A percentile compares a stretch with the other conserved stretches of the same genome.
These are phyloP conservation scores for Eulithis testata DNA, from an alignment of 2,888 invertebrate species.

Conservation along the genomic window DNA sequence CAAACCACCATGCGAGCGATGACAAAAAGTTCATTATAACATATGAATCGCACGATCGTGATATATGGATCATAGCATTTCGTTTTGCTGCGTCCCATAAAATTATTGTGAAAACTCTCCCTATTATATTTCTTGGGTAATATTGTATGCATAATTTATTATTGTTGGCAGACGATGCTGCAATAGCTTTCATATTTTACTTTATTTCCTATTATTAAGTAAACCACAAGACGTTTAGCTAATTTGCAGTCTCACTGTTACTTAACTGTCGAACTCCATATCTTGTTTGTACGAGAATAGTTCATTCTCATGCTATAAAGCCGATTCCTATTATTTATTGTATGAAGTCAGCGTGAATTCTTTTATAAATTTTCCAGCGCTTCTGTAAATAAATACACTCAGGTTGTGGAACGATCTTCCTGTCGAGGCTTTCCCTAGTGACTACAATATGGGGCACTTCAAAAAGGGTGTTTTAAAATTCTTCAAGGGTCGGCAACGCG, in stretches of 20 bases:
- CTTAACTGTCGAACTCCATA: constrained; percentile 38
- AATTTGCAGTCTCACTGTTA: constrained; percentile 38
- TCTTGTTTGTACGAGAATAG: constrained; percentile 20
- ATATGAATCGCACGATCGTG: constrained; percentile 52
- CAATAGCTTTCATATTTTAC: constrained; percentile 41
- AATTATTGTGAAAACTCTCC: constrained; percentile 35
- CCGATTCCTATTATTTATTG: too few species aligned
- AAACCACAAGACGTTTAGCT: constrained; percentile 43
- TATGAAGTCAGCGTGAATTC: too few species aligned
- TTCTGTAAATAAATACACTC: too few species aligned
- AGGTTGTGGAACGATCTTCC: too few species aligned
- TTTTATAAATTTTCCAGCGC: too few species aligned
- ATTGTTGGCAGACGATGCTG: constrained; percentile 37
- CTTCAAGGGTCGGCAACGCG: too few species aligned
- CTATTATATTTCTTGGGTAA: constrained; percentile 30
- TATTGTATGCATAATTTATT: constrained; percentile 37
- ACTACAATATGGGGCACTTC: too few species aligned
- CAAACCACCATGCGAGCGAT: constrained; percentile 47
- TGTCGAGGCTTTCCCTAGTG: too few species aligned
- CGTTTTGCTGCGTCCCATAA: constrained; percentile 24
- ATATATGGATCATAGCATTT: constrained; percentile 47
- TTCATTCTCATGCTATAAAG: too few species aligned
- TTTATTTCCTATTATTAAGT: constrained; percentile 49
- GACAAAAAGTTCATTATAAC: constrained; percentile 55
- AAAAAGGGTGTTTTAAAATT: too few species aligned